phyloP scores from a whole-genome alignment of 2,888 invertebrate genomes.

The Teleiodes luculella region DNA sequence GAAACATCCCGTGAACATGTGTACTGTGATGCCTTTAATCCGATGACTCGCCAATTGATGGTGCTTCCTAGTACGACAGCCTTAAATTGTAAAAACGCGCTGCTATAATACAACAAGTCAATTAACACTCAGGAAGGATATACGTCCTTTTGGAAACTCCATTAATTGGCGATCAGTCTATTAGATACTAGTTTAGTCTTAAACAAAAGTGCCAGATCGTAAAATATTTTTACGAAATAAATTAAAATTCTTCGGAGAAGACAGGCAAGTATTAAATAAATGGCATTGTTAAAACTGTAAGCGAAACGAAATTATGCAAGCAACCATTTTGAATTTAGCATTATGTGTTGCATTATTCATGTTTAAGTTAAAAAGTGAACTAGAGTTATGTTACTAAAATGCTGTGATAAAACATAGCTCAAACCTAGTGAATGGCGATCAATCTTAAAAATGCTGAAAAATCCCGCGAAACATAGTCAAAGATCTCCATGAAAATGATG shows the following conservation, averaged over 20 bases:
- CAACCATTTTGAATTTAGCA: background rate
- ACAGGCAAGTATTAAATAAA: conserved; percentile 4
- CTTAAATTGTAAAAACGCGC: background rate
- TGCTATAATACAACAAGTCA: too few relatives aligned
- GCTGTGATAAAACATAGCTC: background rate
- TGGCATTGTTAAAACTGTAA: background rate
- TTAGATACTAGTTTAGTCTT: conserved; percentile 41
- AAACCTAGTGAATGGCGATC: background rate
- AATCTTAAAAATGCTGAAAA: too few relatives aligned
- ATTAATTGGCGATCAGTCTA: background rate
- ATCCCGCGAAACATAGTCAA: too few relatives aligned
- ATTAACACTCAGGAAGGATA: too few relatives aligned
- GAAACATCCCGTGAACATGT: conserved; percentile 16
- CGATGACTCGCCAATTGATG: background rate
- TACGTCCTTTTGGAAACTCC: background rate
- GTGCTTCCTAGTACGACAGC: background rate
- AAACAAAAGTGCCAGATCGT: conserved; percentile 69
- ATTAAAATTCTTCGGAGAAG: conserved; percentile 19
- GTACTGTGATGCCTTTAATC: conserved; percentile 52
- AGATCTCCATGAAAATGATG: too few relatives aligned
- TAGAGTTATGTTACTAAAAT: background rate
- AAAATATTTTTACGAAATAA: conserved; percentile 19
- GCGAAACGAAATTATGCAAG: background rate
- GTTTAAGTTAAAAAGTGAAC: background rate
- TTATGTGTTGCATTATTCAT: conserved; percentile 8